Base-by-base conservation (phyloP, 2,113 vertebrate species). In the Ibidorhyncha struthersii region DNA sequence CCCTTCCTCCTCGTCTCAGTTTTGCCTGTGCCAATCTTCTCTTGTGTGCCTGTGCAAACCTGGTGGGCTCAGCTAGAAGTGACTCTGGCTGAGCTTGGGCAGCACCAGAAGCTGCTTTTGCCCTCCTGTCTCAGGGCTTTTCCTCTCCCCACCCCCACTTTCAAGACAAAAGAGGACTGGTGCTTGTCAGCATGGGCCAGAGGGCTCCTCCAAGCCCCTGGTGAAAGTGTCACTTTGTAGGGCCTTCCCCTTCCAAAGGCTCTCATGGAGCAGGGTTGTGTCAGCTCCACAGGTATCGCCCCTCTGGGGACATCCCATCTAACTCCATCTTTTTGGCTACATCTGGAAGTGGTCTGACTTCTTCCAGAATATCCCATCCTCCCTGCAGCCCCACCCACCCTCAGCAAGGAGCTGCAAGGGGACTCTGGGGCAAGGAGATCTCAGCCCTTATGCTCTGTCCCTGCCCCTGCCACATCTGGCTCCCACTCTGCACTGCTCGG, bases 181-280 rank as follows among this genome's bases (percentile, higher is more conserved):
- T 26, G 14, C 49, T 69, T 70, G 40, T 25, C 49, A 87, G 34
- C 19, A 27, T 58, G 25, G 25, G 30, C 8, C 27, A 36, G 30
- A 0, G 1, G 66, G 12, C 17, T 62, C 11, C 11, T 45, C 27
- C 2, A 6, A 77, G 19, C 5, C 10, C 0, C 43, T n/a, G 14
- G 14, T 1, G 5, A 66, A 25, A 80, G 8, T 25, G n/a, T 79
- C 23, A 36, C 5, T 53, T 38, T 52, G 14, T 27, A 32, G 61
- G 21, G 86, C 17, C 12, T 55, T 86, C 13, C 5, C 2, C 14
- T 91, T 91, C 61, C 67, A 74, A 74, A 84, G 47, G 26, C 12
- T 71, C 3, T 86, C 41, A 56, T 0, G 0, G n/a, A 74, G 20
- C 15, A 80, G 20, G 14, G 12, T 8, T 77, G n/a, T 70, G 30